These are phyloP conservation scores for Onychomys leucogaster DNA, from an alignment of 2,797 vertebrate species.

Conservation along the genomic window DNA sequence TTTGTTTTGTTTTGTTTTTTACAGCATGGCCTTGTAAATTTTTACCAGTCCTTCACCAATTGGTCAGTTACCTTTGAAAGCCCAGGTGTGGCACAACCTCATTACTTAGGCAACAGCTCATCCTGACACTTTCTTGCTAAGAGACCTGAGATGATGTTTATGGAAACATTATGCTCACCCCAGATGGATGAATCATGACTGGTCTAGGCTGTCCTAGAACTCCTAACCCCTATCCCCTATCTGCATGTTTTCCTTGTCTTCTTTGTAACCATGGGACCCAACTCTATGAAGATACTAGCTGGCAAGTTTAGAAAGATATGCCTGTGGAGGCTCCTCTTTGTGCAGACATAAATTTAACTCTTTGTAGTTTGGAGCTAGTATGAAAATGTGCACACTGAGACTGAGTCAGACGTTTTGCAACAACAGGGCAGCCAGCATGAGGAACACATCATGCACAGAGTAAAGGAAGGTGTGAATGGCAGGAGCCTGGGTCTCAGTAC, in stretches of 20 bases:
- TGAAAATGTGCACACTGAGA: conserved; percentile 1
- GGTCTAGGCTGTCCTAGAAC: not conserved
- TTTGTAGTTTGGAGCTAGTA: not conserved
- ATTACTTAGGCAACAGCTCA: not conserved
- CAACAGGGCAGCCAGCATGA: not conserved
- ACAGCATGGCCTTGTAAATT: not conserved
- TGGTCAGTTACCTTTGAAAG: not conserved
- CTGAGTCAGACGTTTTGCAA: not conserved
- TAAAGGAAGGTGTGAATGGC: not conserved
- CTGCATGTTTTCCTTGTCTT: not conserved
- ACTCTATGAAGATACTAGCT: not conserved
- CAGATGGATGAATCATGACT: not conserved
- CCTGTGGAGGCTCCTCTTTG: not conserved
- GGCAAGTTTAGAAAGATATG: not conserved
- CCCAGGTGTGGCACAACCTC: not conserved
- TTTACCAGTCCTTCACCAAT: not conserved
- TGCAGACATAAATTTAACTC: not conserved
- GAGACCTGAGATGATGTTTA: conserved; percentile 5
- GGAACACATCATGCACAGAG: not conserved
- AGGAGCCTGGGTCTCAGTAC: not conserved
- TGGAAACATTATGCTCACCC: not conserved
- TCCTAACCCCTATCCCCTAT: not conserved
- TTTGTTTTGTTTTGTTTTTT: not conserved
- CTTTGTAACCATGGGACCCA: not conserved
- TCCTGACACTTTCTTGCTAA: conserved; percentile 33